Base-by-base conservation (phyloP, 2,888 invertebrate genomes). In the Nomada ruficornis region DNA sequence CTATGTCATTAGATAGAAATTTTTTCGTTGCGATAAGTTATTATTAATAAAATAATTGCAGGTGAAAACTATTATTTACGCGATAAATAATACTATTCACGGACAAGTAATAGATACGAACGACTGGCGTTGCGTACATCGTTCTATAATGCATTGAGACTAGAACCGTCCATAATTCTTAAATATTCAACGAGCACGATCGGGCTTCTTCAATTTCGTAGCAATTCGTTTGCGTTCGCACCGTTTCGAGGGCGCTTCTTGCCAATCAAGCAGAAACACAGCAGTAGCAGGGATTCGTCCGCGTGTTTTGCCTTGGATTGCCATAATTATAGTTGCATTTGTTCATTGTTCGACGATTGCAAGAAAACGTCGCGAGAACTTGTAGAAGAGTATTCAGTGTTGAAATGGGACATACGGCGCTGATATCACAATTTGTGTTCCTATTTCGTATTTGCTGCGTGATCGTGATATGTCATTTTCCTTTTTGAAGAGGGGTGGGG, bases 291-390 rank as follows among this genome's bases (percentile, higher is more conserved):
- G 18, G 59, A 15, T 57, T 47, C 2, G 54, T 20, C n/a, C 1
- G 5, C 59, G 0, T 23, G 29, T 11, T 55, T 67, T 26, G n/a
- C n/a, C 26, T 2, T 11, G n/a, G n/a, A 77, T 80, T 73, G 47
- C 64, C 50, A n/a, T 73, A 72, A 83, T 84, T 78, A 60, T 59
- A 11, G 60, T 68, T 36, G 63, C 70, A 50, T 29, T 57, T 23
- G 54, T 18, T 26, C 73, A 80, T 83, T 70, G 73, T 73, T 71
- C 59, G 23, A 79, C 29, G 44, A 70, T 72, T 29, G 70, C 55
- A 29, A 74, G 50, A 68, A 71, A 47, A 71, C 55, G 54, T 23
- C 29, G 50, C 50, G 11, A 55, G 47, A 50, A 13, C 44, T n/a
- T 72, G 23, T 47, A 7, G 20, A 18, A 44, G 20, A 13, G 23